These are phyloP conservation scores for Triplophysa rosa DNA, from an alignment of 2,113 vertebrate species.

Conservation along the genomic window DNA sequence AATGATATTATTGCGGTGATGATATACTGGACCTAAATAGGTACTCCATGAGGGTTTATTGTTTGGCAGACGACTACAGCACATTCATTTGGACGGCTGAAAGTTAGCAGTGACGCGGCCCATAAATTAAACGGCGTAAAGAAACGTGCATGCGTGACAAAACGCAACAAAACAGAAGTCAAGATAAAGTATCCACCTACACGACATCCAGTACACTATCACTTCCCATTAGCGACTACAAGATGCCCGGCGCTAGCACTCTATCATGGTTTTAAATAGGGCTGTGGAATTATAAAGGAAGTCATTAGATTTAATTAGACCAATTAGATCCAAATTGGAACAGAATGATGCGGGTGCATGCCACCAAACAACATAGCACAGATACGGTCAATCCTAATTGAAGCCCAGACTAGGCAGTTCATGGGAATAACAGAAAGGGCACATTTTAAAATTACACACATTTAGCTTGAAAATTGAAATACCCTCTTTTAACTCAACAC, in stretches of 20 bases:
- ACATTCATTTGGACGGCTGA: conserved; percentile 37
- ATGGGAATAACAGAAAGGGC: background rate
- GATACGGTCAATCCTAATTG: conserved; percentile 43
- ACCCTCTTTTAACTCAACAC: background rate
- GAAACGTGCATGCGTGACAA: conserved; percentile 2
- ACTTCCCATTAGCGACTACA: conserved; percentile 42
- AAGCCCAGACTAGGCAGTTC: conserved; percentile 11
- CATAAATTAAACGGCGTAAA: background rate
- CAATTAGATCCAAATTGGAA: conserved; percentile 53
- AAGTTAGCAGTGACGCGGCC: background rate
- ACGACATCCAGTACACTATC: conserved; percentile 35
- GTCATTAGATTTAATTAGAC: conserved; percentile 55
- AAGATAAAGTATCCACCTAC: conserved; percentile 33
- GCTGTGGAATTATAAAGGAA: conserved; percentile 49
- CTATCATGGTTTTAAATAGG: conserved; percentile 55
- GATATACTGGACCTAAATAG: conserved; percentile 37
- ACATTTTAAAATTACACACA: background rate
- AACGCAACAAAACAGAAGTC: conserved; percentile 8
- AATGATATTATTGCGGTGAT: conserved; percentile 41
- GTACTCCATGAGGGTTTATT: conserved; percentile 43
- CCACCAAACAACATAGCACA: conserved; percentile 48
- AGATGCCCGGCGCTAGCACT: conserved; percentile 41
- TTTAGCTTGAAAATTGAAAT: conserved; percentile 17
- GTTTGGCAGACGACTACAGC: conserved; percentile 34
- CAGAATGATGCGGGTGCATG: conserved; percentile 48